Percentiles rank a stretch among this genome's conserved stretches.
Evolutionary conservation across 2,113 vertebrate genomes (phyloP).

Genomic region (Pteropus alecto): DNA sequence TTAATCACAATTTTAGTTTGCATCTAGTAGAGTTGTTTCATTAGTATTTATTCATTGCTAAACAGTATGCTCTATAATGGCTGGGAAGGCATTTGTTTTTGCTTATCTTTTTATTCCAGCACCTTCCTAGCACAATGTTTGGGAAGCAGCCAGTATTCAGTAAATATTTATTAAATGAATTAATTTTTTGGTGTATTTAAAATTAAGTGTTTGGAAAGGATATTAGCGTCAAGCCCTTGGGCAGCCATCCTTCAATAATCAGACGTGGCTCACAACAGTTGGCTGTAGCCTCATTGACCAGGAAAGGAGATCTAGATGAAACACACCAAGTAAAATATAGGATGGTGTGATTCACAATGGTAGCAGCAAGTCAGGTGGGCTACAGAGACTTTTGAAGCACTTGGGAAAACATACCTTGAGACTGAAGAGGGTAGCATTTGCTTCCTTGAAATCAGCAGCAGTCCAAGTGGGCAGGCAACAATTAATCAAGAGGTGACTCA

Average conservation of each 20-base stretch:
- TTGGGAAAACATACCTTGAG: background rate
- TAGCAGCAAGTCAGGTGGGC: background rate
- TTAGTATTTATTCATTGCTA: background rate
- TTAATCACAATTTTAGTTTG: background rate
- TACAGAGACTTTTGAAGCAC: background rate
- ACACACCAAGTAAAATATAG: background rate
- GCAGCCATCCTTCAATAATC: rapidly evolving
- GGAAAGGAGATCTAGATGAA: background rate
- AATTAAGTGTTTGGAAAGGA: background rate
- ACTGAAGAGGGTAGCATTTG: background rate
- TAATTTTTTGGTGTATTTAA: background rate
- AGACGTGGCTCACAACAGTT: background rate
- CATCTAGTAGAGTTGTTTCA: background rate
- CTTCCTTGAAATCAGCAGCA: background rate
- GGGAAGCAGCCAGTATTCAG: background rate
- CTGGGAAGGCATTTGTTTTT: background rate
- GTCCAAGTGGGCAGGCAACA: background rate
- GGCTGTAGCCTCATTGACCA: background rate
- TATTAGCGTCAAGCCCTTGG: background rate
- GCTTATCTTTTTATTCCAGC: background rate
- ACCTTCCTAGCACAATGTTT: background rate
- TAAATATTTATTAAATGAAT: background rate
- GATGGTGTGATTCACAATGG: background rate
- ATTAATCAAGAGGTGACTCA: background rate
- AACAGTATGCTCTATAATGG: background rate